Conservation (phyloP, 2,797 vertebrate genomes). For the Tiaroga cobitis region DNA sequence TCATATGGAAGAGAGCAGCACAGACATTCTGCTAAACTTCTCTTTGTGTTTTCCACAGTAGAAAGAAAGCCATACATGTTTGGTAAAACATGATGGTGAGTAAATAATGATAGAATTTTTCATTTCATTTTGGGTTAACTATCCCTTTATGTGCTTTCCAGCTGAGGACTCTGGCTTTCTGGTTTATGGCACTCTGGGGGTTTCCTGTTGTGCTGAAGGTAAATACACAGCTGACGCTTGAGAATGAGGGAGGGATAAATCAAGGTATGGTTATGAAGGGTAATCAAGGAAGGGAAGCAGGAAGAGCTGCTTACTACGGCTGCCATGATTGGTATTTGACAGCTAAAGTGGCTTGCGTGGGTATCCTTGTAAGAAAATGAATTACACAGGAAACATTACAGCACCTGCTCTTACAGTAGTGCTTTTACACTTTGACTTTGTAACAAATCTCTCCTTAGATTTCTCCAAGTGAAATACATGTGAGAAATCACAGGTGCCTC, state of each 20-base stretch:
- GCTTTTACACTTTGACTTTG: conserved; percentile 45
- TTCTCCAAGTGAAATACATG: conserved; percentile 37
- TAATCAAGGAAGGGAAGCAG: conserved; percentile 47
- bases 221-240: conserved; percentile 44
- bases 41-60: conserved; percentile 2
- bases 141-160: conserved; percentile 30
- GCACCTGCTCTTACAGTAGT: conserved; percentile 43
- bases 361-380: conserved; percentile 28
- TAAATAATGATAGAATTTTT: conserved; percentile 18
- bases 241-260: conserved; percentile 61
- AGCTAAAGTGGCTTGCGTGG: conserved; percentile 38
- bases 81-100: neutral
- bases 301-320: conserved; percentile 28
- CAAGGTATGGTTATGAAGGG: conserved; percentile 46
- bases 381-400: conserved; percentile 36
- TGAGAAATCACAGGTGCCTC: conserved; percentile 12
- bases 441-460: conserved; percentile 37
- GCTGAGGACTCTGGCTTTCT: conserved; percentile 34
- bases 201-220: conserved; percentile 43
- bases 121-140: conserved; percentile 27
- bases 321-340: conserved; percentile 8
- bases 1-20: neutral
- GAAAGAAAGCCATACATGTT: neutral
- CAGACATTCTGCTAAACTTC: neutral
- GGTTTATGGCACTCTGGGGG: conserved; percentile 38